Base-by-base conservation (phyloP, 53 echinoderm and acorn worm species). In the Paelopatides confundens region DNA sequence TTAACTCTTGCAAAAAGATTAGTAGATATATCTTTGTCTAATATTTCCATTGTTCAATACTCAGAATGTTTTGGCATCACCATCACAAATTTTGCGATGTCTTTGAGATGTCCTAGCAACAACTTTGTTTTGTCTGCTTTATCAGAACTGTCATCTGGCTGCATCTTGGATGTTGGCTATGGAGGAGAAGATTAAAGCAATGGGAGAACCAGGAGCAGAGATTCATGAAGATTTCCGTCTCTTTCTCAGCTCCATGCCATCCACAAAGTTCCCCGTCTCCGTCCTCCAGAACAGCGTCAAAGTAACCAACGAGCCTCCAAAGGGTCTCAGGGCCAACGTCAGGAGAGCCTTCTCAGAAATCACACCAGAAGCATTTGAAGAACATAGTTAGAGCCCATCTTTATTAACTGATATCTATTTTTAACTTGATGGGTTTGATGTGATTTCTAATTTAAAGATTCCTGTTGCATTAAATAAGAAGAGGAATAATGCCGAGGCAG, bases 251-350 rank as follows among this genome's bases (percentile, higher is more conserved):
- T 99, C 99, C 69, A 99, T 99, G 99, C 99, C 99, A 0, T 92
- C 95, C 66, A 94, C 92, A 81, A 94, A 94, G 69, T 99, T 99
- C 68, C 99, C 99, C 31, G 99, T 99, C 81, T 94, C 99, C 24
- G 99, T 99, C 65, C 89, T 99, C 27, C 99, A 99, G 90, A 95
- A 99, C 99, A 99, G 99, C 78, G 99, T 99, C 70, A 99, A 99
- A 84, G 99, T 99, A 34, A 99, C 99, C 93, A 99, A 99, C 53
- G 99, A 99, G 63, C 99, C 99, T 39, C 99, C 99, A 15, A 99
- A 99, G 77, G 99, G 99, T 3, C 93, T 99, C 13, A 81, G 99
- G 76, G 95, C 99, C 40, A 99, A 99, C 86, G 87, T 95, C 32
- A 85, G 94, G 17, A 85, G 99, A 74, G 99, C 99, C 30, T 99